Base-by-base conservation (phyloP, 2,797 vertebrate species). In the Smutsia temminckii region DNA sequence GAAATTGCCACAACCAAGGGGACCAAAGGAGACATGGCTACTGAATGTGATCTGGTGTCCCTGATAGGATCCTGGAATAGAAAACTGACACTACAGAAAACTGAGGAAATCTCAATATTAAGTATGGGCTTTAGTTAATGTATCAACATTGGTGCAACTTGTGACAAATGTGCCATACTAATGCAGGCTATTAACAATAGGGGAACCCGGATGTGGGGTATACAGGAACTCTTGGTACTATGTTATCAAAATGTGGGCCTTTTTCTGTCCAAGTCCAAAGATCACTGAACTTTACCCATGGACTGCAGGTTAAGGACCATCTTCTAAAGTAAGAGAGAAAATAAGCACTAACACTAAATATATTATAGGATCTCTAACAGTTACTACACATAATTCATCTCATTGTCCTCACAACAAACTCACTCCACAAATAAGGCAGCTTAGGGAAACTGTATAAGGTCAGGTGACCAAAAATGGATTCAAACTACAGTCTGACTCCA, bases 271-370 rank as follows among this genome's bases (percentile, higher is more conserved):
- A 92, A 86, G 34, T 86, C 91, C 69, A 80, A 92, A 85, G 75
- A 91, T 51, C 14, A 32, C 9, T 96, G 85, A 86, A 51, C 34
- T 53, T 46, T 55, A 57, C 9, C 55, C 32, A 18, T 17, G 27
- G 27, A 46, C 23, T 32, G 12, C 0, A 78, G 14, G 12, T 75
- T 86, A 90, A 66, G 25, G 81, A 93, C 40, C 57, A 72, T 32
- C n/a, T 75, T 96, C 51, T 85, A 74, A 80, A 79, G 46, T 46
- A 49, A 94, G 88, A 93, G n/a, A 79, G 42, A 93, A 68, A 59
- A 6, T 46, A 85, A 61, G 37, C 23, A 69, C 20, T 74, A 64
- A 89, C 23, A 66, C 23, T 57, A 89, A 89, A 72, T 6, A 57
- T 32, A 63, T 51, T 69, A 6, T 8, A 40, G 32, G 17, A 61